Base-by-base conservation (phyloP, 2,113 vertebrate species). In the Panthera tigris region DNA sequence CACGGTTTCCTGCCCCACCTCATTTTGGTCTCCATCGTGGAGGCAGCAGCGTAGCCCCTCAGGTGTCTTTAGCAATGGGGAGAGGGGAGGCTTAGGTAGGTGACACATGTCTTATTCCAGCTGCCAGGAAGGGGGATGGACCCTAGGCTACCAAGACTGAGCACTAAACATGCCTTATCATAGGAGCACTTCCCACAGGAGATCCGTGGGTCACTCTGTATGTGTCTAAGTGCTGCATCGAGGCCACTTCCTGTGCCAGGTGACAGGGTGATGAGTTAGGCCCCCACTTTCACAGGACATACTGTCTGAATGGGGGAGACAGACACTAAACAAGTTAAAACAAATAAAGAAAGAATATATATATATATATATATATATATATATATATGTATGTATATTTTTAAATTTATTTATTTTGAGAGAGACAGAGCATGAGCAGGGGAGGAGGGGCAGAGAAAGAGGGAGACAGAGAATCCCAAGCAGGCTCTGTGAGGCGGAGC, bases 131-230 rank as follows among this genome's bases (percentile, higher is more conserved):
- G 92, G 29, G 23, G 31, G 41, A 25, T 13, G 39, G 33, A 29
- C 18, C 13, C 33, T 0, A 10, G n/a, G 69, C 31, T 23, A 5
- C 27, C 10, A 13, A 8, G 31, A 55, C 48, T 25, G 73, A 73
- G 52, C 31, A 27, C 21, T 0, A 50, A 18, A 4, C 1, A 13
- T 9, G 27, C 80, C 89, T 39, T 41, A 7, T 16, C 36, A 0
- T 7, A 31, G 66, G 33, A 79, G 74, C n/a, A 1, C 79, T 6
- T 29, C 14, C 14, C 14, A 7, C n/a, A 4, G 2, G 0, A 1
- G 29, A 18, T 52, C 50, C 6, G 3, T 36, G 74, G 50, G 21
- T 69, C 31, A 2, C 48, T 21, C 10, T 0, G n/a, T 4, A 4
- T 1, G 0, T 3, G 39, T 55, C 36, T 18, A 5, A 23, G 45